Base-by-base conservation (phyloP, 2,113 vertebrate genomes). In the Scytalopus superciliaris region DNA sequence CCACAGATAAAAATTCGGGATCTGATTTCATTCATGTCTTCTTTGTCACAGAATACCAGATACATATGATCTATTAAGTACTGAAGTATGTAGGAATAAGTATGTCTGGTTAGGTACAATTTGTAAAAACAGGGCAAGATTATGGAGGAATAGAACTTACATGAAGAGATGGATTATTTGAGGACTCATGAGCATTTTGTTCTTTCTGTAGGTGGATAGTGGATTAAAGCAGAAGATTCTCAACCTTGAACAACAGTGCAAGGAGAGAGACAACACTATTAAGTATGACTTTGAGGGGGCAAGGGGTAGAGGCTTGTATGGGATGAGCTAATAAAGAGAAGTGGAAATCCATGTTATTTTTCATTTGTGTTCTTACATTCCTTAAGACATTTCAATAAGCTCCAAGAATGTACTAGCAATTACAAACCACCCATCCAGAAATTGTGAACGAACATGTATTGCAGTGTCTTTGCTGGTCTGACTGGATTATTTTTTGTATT, bases 161-260 rank as follows among this genome's bases (percentile, higher is more conserved):
- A 11, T 63, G 53, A 69, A 85, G 63, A 83, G 31, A 25, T 1
- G 25, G 64, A 59, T 92, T 72, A 66, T 80, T 93, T 33, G 62
- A 50, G 84, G 59, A 68, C 67, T 93, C 40, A 85, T 6, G 39
- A 93, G 23, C 22, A 78, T 27, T 89, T n/a, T 87, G 39, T 92
- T 87, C 86, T 77, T 94, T 91, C 21, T 95, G 39, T 95, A 99
- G 99, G 97, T 99, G 63, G 73, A 98, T 33, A 98, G 96, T 23
- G 98, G 98, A 66, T 98, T 99, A 59, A 99, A 99, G 87, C 99
- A 99, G 95, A 98, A 98, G 95, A 98, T 99, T 57, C 94, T 99
- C 87, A 98, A 98, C 95, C 96, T 99, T 75, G 99, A 99, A 93
- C 98, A 99, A 69, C 99, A 99, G 92, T 99, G 98, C 97, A 98